A percentile compares a stretch with the other conserved stretches of the same genome.
phyloP scores from a whole-genome alignment of 2,797 vertebrate species.

The Trichosurus vulpecula region DNA sequence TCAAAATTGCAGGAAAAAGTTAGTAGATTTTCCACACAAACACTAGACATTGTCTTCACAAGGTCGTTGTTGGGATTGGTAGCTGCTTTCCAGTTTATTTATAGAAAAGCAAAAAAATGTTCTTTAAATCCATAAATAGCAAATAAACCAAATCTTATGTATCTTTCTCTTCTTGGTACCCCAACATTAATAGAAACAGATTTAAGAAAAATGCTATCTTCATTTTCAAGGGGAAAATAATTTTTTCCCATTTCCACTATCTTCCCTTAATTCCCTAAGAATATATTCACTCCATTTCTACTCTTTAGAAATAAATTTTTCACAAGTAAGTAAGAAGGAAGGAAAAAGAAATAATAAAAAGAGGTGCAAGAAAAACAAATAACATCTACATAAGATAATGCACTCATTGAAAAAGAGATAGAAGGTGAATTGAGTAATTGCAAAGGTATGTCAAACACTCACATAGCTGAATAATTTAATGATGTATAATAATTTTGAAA shows the following conservation, averaged over 20 bases:
- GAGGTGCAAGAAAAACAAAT: not conserved
- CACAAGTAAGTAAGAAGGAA: conserved; percentile 23
- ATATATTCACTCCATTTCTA: not conserved
- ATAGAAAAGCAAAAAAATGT: conserved; percentile 4
- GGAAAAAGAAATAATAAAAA: not conserved
- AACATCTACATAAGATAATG: not conserved
- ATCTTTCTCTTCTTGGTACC: not conserved
- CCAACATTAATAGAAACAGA: not conserved
- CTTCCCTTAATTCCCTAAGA: not conserved
- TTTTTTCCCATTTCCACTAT: not conserved
- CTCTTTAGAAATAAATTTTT: conserved; percentile 10
- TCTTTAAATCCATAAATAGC: not conserved
- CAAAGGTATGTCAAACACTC: not conserved
- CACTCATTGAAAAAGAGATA: conserved; percentile 7
- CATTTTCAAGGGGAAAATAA: conserved; percentile 14
- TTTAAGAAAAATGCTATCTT: conserved; percentile 17
- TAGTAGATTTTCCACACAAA: not conserved
- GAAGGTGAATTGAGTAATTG: not conserved
- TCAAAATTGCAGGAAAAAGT: not conserved
- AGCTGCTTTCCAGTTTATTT: not conserved
- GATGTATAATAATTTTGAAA: conserved; percentile 48
- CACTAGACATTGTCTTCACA: not conserved
- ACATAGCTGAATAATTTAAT: conserved; percentile 20
- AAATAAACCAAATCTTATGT: not conserved
- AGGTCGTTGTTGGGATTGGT: not conserved